Evolutionary conservation across 2,797 vertebrate genomes (phyloP).

Genomic region (Falco concolor): DNA sequence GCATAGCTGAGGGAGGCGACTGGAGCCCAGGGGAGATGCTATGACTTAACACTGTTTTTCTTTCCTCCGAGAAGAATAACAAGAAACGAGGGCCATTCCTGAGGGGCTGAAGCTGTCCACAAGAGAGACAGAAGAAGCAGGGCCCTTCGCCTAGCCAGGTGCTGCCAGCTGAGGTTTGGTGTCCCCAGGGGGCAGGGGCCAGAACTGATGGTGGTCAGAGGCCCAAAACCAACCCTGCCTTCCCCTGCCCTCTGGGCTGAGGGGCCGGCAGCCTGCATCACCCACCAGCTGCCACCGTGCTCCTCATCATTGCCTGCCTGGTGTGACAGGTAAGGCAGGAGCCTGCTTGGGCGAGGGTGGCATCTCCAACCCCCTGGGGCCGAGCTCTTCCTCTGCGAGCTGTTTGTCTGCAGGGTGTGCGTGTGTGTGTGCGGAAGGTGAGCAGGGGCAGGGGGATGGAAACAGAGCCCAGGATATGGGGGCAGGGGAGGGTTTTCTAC

Average conservation of each 20-base stretch:
- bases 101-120: conserved; percentile 64
- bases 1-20: background rate
- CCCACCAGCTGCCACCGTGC: background rate
- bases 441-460: background rate
- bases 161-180: conserved; percentile 59
- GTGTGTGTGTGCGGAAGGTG: background rate
- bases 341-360: background rate
- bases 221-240: background rate
- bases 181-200: conserved; percentile 17
- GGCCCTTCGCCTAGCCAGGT: background rate
- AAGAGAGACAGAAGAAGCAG: conserved; percentile 28
- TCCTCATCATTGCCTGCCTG: background rate
- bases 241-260: background rate
- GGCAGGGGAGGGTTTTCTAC: conserved; percentile 87
- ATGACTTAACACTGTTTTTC: background rate
- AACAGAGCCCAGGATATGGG: background rate
- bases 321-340: background rate
- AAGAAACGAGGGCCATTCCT: conserved; percentile 93
- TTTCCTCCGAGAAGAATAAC: conserved; percentile 78
- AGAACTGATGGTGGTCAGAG: conserved; percentile 41
- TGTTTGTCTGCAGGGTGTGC: background rate
- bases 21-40: background rate
- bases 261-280: background rate
- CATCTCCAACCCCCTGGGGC: background rate
- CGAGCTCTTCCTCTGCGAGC: conserved; percentile 25